A percentile compares a stretch with the other conserved stretches of the same genome.
phyloP scores from a whole-genome alignment of 2,113 vertebrate genomes.

The Narcine bancroftii region DNA sequence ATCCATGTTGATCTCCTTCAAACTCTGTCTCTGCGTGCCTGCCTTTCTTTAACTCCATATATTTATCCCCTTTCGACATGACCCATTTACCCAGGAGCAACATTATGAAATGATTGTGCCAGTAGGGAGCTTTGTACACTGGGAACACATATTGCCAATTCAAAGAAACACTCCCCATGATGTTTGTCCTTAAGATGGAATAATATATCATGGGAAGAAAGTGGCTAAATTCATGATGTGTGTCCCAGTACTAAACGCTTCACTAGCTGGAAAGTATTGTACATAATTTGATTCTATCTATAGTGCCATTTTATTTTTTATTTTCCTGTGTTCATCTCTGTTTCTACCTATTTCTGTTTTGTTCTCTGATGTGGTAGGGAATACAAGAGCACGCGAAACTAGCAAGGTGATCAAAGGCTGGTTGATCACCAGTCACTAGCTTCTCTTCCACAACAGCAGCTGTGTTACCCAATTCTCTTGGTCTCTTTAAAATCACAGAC shows the following conservation, averaged over 20 bases:
- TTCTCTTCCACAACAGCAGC: no score
- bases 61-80: no score
- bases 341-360: neutral
- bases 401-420: neutral
- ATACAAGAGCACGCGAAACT: neutral
- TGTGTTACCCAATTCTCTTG: no score
- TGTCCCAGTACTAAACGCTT: neutral
- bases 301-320: neutral
- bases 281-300: neutral
- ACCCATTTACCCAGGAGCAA: neutral
- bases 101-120: neutral
- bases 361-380: neutral
- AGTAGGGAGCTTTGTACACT: neutral
- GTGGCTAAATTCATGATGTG: neutral
- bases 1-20: neutral
- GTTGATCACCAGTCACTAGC: no score
- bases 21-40: neutral
- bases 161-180: neutral
- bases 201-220: conserved; percentile 23
- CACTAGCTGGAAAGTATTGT: neutral
- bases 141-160: conserved; percentile 14
- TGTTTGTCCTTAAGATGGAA: conserved; percentile 19
- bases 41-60: neutral
- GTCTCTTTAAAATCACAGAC: no score
- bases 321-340: neutral